These are phyloP conservation scores for Myotis pilosus DNA, from an alignment of 2,797 vertebrate genomes.

Conservation along the genomic window DNA sequence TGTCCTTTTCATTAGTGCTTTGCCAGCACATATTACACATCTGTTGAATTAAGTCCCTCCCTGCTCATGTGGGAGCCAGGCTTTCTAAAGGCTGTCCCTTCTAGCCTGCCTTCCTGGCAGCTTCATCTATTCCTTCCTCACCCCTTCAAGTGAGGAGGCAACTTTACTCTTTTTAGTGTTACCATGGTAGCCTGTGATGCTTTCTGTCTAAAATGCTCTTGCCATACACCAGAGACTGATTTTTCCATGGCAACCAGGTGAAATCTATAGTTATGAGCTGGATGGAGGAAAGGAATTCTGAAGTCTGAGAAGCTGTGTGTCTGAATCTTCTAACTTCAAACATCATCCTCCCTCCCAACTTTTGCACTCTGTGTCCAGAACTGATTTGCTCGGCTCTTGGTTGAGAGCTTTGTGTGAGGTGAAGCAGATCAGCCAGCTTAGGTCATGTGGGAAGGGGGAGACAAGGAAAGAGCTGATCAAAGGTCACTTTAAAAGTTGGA, in stretches of 20 bases:
- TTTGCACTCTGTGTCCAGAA: not conserved
- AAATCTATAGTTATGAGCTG: slow-evolving; percentile 59
- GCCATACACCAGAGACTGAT: slow-evolving; percentile 65
- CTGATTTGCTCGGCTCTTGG: not conserved
- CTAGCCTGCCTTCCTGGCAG: not conserved
- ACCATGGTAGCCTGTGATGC: slow-evolving; percentile 73
- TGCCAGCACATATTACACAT: not conserved
- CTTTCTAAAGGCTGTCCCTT: not conserved
- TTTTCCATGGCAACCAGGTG: slow-evolving; percentile 75
- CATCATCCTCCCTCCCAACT: not conserved
- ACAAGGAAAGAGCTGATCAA: slow-evolving; percentile 28
- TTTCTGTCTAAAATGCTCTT: slow-evolving; percentile 61
- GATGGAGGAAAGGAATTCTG: slow-evolving; percentile 47
- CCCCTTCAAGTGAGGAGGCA: slow-evolving; percentile 35
- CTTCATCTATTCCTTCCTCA: slow-evolving; percentile 40
- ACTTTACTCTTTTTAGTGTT: slow-evolving; percentile 64
- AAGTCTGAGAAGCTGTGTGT: slow-evolving; percentile 35
- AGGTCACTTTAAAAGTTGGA: slow-evolving; percentile 65
- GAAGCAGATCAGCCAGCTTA: not conserved
- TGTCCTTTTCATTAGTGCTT: slow-evolving; percentile 25
- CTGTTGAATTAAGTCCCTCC: slow-evolving; percentile 4
- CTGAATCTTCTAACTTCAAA: slow-evolving; percentile 23
- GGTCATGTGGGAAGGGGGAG: not conserved
- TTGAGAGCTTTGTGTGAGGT: slow-evolving; percentile 9
- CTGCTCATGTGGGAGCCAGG: slow-evolving; percentile 21